Base-by-base conservation (phyloP, 2,113 vertebrate species). In the Esox niger region DNA sequence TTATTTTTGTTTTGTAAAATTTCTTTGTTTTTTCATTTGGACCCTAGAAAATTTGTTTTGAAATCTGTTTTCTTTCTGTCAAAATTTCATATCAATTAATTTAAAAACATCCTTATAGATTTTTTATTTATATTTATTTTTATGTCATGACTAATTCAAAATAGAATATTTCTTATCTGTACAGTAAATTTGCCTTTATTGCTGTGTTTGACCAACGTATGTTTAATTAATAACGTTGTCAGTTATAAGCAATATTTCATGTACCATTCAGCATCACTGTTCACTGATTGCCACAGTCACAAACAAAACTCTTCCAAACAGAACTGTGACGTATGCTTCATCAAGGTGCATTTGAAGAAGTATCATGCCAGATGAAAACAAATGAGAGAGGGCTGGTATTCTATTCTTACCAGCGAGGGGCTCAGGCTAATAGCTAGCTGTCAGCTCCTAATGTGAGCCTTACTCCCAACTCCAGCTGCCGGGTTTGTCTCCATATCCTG, bases 341-440 rank as follows among this genome's bases (percentile, higher is more conserved):
- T 11, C 35, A 21, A 7, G 46, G 55, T 30, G 35, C 25, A 26
- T 38, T 29, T 26, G 15, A 66, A 58, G 62, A 49, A 49, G 35
- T 20, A 29, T 15, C 38, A 54, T n/a, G n/a, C 27, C 31, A 43
- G 38, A 65, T 35, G 49, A 21, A 49, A 7, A 15, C 17, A 33
- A 30, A 43, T 4, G 23, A 63, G 20, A 9, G 54, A 55, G 26
- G 27, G n/a, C 20, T 31, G 47, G n/a, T 6, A 52, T 27, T 66
- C 66, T 68, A 72, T 76, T 76, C 70, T 56, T 67, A 62, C 54
- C 62, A 58, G 59, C 27, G 21, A 69, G 73, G 69, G 38, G 38
- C 38, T 59, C 21, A 26, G 70, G 59, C 66, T 79, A 76, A 80
- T 75, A 74, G 64, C 60, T 47, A 55, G 64, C 66, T 80, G 70